A percentile compares a stretch with the other conserved stretches of the same genome.
These are phyloP conservation scores for Penaeus indicus DNA, from an alignment of 1,140 invertebrate species.

Conservation along the genomic window DNA sequence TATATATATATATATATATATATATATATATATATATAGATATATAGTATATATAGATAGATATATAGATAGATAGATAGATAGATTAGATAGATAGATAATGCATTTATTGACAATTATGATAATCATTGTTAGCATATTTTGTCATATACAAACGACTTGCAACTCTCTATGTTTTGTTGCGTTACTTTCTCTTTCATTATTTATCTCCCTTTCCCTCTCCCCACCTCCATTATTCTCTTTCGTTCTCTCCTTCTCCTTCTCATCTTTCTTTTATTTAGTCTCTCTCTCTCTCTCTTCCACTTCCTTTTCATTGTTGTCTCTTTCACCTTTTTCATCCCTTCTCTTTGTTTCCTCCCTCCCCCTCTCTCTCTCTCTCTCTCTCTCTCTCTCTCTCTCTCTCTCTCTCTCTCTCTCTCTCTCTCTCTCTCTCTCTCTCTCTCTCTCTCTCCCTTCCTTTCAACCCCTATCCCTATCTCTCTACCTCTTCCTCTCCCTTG, in stretches of 20 bases:
- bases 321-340: background rate
- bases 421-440: background rate
- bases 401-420: background rate
- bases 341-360: too few species aligned
- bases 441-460: constrained; percentile 33
- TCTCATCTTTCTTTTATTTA: background rate
- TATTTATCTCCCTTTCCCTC: background rate
- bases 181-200: background rate
- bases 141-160: too few species aligned
- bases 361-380: background rate
- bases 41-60: too few species aligned
- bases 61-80: too few species aligned
- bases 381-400: background rate
- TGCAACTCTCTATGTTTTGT: too few species aligned
- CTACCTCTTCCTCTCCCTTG: background rate
- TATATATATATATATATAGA: too few species aligned
- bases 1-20: too few species aligned
- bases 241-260: background rate
- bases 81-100: too few species aligned
- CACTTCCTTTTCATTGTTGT: background rate
- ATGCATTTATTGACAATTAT: too few species aligned
- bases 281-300: background rate
- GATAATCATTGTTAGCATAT: too few species aligned
- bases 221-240: background rate
- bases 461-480: background rate